Evolutionary conservation across 2,888 invertebrate genomes (phyloP).

Genomic region (Isoperla grammatica): DNA sequence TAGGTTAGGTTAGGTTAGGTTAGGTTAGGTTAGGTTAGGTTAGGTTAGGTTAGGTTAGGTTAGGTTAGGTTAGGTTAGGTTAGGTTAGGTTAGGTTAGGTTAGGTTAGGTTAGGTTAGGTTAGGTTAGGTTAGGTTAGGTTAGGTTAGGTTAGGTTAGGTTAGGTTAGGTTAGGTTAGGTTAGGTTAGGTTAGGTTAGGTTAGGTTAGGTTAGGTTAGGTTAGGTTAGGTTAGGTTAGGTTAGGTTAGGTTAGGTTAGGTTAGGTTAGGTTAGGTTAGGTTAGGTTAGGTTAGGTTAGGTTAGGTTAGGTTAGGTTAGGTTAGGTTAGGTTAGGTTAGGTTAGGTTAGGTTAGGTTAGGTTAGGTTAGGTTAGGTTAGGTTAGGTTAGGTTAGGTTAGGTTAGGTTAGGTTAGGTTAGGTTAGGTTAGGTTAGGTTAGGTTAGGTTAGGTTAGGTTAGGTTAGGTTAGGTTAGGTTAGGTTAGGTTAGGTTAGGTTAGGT

Average conservation of each 20-base stretch:
- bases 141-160: constrained; percentile 21
- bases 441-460: too few species aligned
- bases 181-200: constrained; percentile 17
- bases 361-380: too few species aligned
- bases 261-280: constrained; percentile 18
- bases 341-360: constrained; percentile 24
- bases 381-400: too few species aligned
- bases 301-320: constrained; percentile 27
- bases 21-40: too few species aligned
- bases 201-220: constrained; percentile 19
- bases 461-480: too few species aligned
- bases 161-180: constrained; percentile 18
- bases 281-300: constrained; percentile 19
- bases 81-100: too few species aligned
- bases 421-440: too few species aligned
- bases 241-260: constrained; percentile 16
- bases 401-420: too few species aligned
- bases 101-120: constrained; percentile 22
- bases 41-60: too few species aligned
- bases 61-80: too few species aligned
- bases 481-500: too few species aligned
- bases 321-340: constrained; percentile 29
- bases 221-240: constrained; percentile 20
- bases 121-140: constrained; percentile 20
- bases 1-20: too few species aligned